These are phyloP conservation scores for Chiloscyllium plagiosum DNA, from an alignment of 2,113 vertebrate species.

Conservation along the genomic window DNA sequence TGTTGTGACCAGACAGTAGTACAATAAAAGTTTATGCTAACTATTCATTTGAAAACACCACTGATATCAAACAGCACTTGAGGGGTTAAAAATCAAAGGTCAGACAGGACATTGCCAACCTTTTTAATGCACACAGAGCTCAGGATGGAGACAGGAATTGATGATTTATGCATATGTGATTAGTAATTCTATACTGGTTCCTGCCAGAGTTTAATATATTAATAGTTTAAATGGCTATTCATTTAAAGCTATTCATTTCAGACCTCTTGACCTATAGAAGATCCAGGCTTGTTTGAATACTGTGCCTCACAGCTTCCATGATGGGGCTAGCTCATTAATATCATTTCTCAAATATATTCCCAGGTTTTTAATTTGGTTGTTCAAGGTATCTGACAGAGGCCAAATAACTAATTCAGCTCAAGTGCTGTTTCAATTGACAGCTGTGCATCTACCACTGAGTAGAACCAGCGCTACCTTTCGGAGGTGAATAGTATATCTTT, in stretches of 20 bases:
- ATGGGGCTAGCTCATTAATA: background rate
- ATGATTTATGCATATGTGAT: background rate
- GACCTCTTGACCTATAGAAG: background rate
- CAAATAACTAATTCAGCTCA: background rate
- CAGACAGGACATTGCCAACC: background rate
- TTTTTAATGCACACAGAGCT: background rate
- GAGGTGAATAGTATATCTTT: background rate
- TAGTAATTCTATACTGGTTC: background rate
- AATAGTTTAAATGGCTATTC: slow-evolving; percentile 9
- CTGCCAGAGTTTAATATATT: background rate
- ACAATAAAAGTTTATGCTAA: background rate
- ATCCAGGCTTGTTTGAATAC: slow-evolving; percentile 8
- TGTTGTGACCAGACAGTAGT: background rate
- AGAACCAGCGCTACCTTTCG: background rate
- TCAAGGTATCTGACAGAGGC: background rate
- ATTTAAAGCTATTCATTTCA: slow-evolving; percentile 19
- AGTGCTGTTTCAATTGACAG: background rate
- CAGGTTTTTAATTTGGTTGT: background rate
- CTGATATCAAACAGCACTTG: background rate
- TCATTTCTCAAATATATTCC: background rate
- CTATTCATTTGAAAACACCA: background rate
- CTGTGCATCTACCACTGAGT: background rate
- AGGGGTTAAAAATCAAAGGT: background rate
- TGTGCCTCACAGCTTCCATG: background rate
- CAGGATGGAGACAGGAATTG: background rate